Conservation (phyloP, 2,113 vertebrate species). For the Tylochromis polylepis region DNA sequence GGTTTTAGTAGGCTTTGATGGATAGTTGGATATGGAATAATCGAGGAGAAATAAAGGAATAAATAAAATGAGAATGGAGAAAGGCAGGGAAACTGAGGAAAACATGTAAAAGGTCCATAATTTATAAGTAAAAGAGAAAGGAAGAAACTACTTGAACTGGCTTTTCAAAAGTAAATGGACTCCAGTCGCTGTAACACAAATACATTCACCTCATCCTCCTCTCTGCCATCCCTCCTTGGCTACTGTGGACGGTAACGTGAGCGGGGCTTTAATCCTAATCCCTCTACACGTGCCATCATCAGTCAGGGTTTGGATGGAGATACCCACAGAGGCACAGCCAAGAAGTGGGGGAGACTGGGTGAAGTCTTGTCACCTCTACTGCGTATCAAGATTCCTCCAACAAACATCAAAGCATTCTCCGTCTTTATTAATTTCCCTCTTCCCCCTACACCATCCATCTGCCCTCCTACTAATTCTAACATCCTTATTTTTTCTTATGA, state of each 20-base stretch:
- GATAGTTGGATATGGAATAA: neutral
- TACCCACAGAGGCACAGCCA: conserved; percentile 16
- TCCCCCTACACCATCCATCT: neutral
- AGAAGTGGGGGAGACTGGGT: conserved; percentile 1
- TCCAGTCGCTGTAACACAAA: neutral
- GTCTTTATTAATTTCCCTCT: neutral
- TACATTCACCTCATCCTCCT: neutral
- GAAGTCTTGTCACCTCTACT: conserved; percentile 1
- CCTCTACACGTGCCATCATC: conserved; percentile 47
- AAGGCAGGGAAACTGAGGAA: neutral
- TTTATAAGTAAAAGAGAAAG: neutral
- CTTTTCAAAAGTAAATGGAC: neutral
- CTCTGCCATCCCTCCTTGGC: neutral
- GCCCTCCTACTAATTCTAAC: neutral
- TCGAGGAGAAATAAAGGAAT: neutral
- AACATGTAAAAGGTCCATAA: neutral
- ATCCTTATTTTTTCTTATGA: neutral
- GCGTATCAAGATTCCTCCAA: neutral
- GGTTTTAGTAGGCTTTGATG: neutral
- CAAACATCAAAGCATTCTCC: conserved; percentile 2
- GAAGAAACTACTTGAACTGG: neutral
- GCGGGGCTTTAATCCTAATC: conserved; percentile 62
- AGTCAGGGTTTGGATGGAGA: conserved; percentile 22
- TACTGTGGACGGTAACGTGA: conserved; percentile 42
- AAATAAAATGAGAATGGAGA: neutral